Percentiles rank a stretch among this genome's conserved stretches.
Evolutionary conservation across 2,888 invertebrate species (phyloP).

Genomic region (Venustoraphidia nigricollis): DNA sequence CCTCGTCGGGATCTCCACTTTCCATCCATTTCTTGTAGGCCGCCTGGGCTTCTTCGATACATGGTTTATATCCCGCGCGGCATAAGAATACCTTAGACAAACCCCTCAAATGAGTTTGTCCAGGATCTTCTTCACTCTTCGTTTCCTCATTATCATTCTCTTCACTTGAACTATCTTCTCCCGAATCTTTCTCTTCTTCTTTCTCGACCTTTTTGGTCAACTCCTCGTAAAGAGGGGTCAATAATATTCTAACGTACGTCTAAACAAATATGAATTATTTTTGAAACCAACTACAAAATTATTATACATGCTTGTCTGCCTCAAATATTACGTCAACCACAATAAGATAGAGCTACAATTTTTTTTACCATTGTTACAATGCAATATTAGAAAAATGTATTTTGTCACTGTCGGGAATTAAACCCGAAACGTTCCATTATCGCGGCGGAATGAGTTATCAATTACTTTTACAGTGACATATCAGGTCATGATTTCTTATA

Average conservation of each 20-base stretch:
- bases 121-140: conserved; percentile 42
- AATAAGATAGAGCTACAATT: too few species aligned
- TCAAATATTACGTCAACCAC: too few species aligned
- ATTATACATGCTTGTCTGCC: background rate
- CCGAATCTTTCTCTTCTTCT: conserved; percentile 32
- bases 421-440: too few species aligned
- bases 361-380: too few species aligned
- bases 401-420: too few species aligned
- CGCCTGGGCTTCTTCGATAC: conserved; percentile 56
- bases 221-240: conserved; percentile 58
- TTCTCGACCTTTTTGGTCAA: conserved; percentile 35
- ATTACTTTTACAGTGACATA: too few species aligned
- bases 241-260: conserved; percentile 51
- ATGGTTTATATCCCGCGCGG: conserved; percentile 59
- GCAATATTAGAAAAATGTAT: too few species aligned
- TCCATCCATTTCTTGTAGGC: conserved; percentile 64
- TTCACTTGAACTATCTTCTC: too few species aligned
- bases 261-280: conserved; percentile 19
- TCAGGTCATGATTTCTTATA: too few species aligned
- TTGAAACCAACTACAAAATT: conserved; percentile 3
- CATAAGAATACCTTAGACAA: conserved; percentile 58
- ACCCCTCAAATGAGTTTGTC: conserved; percentile 49
- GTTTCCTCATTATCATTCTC: conserved; percentile 20
- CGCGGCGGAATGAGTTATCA: too few species aligned
- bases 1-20: conserved; percentile 54